Percentiles rank a stretch among this genome's conserved stretches.
These are phyloP conservation scores for Macrostomum lignano DNA, from an alignment of 1,140 invertebrate species.

Conservation along the genomic window DNA sequence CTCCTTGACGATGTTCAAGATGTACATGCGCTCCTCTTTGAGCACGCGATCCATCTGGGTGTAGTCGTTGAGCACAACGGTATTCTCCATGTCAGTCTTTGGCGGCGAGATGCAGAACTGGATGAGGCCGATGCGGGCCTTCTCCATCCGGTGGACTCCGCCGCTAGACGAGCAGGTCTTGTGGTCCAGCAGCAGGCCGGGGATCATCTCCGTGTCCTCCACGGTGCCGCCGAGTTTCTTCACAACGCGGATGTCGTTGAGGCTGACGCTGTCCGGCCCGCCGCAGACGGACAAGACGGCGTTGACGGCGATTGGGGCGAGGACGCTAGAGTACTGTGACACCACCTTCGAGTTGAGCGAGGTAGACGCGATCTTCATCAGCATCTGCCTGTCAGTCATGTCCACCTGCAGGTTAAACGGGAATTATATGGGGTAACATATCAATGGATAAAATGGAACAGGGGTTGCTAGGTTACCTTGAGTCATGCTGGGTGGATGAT, in stretches of 20 bases:
- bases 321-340: constrained; percentile 68
- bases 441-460: too few species aligned
- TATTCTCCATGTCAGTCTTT: constrained; percentile 95
- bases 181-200: constrained; percentile 61
- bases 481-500: too few species aligned
- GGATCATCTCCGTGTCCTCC: constrained; percentile 79
- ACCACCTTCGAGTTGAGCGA: constrained; percentile 94
- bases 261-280: constrained; percentile 36
- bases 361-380: constrained; percentile 77
- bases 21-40: constrained; percentile 89
- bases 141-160: constrained; percentile 69
- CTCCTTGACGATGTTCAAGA: constrained; percentile 91
- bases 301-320: constrained; percentile 84
- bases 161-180: constrained; percentile 59
- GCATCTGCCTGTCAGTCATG: constrained; percentile 50
- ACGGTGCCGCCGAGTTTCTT: constrained; percentile 71
- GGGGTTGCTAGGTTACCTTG: too few species aligned
- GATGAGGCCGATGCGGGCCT: constrained; percentile 91
- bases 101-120: constrained; percentile 98
- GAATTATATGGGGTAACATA: too few species aligned
- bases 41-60: constrained; percentile 90
- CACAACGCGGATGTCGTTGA: constrained; percentile 66
- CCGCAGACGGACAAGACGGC: constrained; percentile 62
- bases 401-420: too few species aligned
- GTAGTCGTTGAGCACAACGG: constrained; percentile 84